Percentiles rank a stretch among this genome's conserved stretches.
These are phyloP conservation scores for Listrodromus nycthemerus DNA, from an alignment of 2,888 invertebrate species.

Conservation along the genomic window DNA sequence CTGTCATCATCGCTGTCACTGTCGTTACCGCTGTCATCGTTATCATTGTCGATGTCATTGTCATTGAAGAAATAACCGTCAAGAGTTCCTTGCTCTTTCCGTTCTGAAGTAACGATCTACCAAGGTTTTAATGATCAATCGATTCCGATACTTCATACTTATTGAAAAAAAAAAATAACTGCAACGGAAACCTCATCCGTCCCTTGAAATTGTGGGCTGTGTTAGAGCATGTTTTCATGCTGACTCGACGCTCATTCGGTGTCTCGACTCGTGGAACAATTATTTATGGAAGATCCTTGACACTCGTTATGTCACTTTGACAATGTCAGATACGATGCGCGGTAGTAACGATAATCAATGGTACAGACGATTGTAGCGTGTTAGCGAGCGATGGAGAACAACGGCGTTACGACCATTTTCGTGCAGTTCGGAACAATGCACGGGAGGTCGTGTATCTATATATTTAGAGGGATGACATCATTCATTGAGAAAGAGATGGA, in stretches of 20 bases:
- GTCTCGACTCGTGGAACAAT: neutral
- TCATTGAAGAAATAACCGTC: neutral
- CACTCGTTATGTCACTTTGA: conserved; percentile 12
- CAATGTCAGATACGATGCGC: neutral
- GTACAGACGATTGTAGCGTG: conserved; percentile 3
- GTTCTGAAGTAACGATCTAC: neutral
- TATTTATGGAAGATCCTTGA: conserved; percentile 31
- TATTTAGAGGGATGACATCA: conserved; percentile 65
- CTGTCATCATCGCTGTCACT: too few species aligned
- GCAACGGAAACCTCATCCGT: neutral
- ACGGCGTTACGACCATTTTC: conserved; percentile 53
- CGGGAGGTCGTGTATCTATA: conserved; percentile 44
- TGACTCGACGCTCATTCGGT: neutral
- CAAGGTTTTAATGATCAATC: neutral
- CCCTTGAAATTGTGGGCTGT: neutral
- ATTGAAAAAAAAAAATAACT: neutral
- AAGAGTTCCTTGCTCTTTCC: neutral
- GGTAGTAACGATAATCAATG: neutral
- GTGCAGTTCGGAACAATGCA: conserved; percentile 39
- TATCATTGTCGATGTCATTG: too few species aligned
- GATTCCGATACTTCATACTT: neutral
- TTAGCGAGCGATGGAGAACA: neutral
- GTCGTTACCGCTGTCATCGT: too few species aligned
- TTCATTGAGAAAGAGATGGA: conserved; percentile 48
- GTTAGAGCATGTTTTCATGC: neutral